Conservation (phyloP, 1,140 invertebrate genomes). For the Formica selysi region DNA sequence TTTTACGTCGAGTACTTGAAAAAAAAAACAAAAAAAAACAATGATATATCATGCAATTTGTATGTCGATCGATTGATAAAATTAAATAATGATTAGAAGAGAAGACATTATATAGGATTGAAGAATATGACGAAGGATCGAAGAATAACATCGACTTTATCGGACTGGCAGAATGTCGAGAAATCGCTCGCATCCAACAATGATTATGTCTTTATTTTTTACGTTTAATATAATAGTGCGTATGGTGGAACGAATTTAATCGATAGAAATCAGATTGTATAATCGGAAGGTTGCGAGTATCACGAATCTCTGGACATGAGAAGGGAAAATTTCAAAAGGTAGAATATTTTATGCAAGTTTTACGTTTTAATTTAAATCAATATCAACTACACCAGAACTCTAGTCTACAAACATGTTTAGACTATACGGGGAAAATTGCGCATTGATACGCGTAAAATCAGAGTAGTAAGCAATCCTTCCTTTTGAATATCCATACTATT, state of each 20-base stretch:
- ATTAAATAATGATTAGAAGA: slow-evolving; percentile 31
- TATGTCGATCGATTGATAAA: slow-evolving; percentile 69
- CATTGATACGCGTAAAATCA: slow-evolving; percentile 57
- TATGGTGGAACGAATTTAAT: slow-evolving; percentile 25
- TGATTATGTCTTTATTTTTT: slow-evolving; percentile 61
- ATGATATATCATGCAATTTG: slow-evolving; percentile 71
- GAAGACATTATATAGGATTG: slow-evolving; percentile 42
- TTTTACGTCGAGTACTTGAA: slow-evolving; percentile 73
- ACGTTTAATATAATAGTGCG: slow-evolving; percentile 42
- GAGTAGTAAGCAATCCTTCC: slow-evolving; percentile 67
- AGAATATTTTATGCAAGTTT: slow-evolving; percentile 53
- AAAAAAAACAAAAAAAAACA: slow-evolving; percentile 33
- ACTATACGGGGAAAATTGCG: slow-evolving; percentile 55
- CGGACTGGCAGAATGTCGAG: slow-evolving; percentile 64
- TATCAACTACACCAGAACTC: slow-evolving; percentile 66
- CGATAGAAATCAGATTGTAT: neutral
- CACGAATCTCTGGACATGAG: slow-evolving; percentile 46
- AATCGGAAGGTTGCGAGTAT: slow-evolving; percentile 55
- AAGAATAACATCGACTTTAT: slow-evolving; percentile 47
- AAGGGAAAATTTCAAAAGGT: slow-evolving; percentile 34
- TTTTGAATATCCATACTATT: slow-evolving; percentile 75
- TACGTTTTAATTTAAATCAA: slow-evolving; percentile 68
- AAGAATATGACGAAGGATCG: slow-evolving; percentile 35
- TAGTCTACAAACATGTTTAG: slow-evolving; percentile 73
- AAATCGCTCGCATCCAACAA: slow-evolving; percentile 57